phyloP scores from a whole-genome alignment of 2,797 vertebrate genomes.

The Rhynchotus rufescens region DNA sequence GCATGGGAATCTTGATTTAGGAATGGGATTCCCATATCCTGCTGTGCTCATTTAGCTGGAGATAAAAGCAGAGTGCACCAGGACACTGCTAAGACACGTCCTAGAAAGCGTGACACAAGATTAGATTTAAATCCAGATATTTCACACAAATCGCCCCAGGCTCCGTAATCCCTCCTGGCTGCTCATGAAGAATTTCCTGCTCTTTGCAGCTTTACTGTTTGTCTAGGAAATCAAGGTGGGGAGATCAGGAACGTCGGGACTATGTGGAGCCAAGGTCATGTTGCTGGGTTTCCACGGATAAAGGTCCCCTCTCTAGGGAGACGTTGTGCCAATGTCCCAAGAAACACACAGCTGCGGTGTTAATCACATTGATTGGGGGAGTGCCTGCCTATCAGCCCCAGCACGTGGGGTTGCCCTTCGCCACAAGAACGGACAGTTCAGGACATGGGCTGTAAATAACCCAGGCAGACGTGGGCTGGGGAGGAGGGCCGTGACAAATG shows the following conservation, averaged over 20 bases:
- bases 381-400: not conserved
- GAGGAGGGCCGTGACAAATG: not conserved
- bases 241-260: fast-evolving
- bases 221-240: fast-evolving
- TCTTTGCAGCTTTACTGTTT: not conserved
- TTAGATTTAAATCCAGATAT: not conserved
- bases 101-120: not conserved
- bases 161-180: not conserved
- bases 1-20: not conserved
- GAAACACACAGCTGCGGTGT: fast-evolving
- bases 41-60: not conserved
- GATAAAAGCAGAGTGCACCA: not conserved
- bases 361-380: not conserved
- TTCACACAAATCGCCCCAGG: not conserved
- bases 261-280: fast-evolving
- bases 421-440: not conserved
- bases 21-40: fast-evolving
- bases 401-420: not conserved
- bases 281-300: not conserved
- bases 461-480: not conserved
- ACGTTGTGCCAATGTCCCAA: not conserved
- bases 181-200: not conserved
- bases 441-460: not conserved
- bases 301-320: not conserved
- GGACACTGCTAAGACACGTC: not conserved